Percentiles rank a stretch among this genome's conserved stretches.
phyloP scores from a whole-genome alignment of 2,113 vertebrate species.

The Mirounga angustirostris region DNA sequence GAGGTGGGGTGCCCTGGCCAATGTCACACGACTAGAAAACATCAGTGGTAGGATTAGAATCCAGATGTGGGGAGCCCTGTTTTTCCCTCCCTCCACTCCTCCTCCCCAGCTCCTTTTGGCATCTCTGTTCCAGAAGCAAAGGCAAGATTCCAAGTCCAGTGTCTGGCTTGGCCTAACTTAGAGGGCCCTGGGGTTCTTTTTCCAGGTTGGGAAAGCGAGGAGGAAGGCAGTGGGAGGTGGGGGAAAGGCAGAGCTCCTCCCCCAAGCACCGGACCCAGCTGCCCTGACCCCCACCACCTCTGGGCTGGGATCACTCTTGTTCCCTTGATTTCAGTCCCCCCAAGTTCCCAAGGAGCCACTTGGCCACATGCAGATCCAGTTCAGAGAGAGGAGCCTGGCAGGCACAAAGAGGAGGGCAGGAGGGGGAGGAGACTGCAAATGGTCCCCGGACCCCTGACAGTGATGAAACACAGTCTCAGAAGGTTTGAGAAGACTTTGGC shows the following conservation, averaged over 20 bases:
- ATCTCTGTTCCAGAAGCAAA: neutral
- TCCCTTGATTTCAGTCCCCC: neutral
- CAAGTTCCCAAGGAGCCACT: neutral
- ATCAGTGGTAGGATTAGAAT: neutral
- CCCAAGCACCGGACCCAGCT: neutral
- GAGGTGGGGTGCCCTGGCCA: neutral
- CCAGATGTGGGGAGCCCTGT: neutral
- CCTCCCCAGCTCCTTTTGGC: neutral
- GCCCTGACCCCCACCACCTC: neutral
- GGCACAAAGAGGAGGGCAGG: neutral
- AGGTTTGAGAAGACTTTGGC: neutral
- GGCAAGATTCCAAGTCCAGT: neutral
- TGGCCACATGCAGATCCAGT: neutral
- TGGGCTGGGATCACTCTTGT: neutral
- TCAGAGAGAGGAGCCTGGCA: neutral
- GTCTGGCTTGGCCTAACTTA: neutral
- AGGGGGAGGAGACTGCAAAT: neutral
- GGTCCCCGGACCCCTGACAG: too few relatives aligned
- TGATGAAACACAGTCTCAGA: neutral
- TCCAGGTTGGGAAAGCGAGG: too few relatives aligned
- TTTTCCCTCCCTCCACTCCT: accelerated
- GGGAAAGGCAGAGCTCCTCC: neutral
- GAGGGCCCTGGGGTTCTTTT: neutral
- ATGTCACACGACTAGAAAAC: accelerated
- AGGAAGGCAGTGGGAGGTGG: neutral